These are phyloP conservation scores for Macquaria ambigua DNA, from an alignment of 2,113 vertebrate species.

Conservation along the genomic window DNA sequence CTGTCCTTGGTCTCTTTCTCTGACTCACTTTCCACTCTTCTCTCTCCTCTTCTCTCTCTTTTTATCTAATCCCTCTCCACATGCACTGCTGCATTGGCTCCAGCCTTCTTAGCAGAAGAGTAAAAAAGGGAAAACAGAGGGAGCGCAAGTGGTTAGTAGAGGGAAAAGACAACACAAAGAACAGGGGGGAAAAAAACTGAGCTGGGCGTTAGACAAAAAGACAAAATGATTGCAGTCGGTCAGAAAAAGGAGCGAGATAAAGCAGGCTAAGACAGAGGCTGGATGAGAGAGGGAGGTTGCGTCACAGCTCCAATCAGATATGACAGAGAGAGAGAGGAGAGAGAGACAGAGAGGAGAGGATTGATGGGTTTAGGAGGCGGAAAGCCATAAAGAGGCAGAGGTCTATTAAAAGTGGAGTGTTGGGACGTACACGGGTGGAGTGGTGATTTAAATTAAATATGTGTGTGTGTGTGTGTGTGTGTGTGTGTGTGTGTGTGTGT, in stretches of 20 bases:
- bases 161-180: slow-evolving; percentile 1
- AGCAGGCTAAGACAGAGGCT: slow-evolving; percentile 46
- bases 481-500: slow-evolving; percentile 7
- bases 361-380: slow-evolving; percentile 75
- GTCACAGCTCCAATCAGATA: slow-evolving; percentile 68
- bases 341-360: slow-evolving; percentile 36
- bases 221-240: slow-evolving; percentile 49
- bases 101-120: slow-evolving; percentile 53
- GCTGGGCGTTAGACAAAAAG: slow-evolving; percentile 43
- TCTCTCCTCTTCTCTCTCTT: slow-evolving; percentile 41
- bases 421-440: slow-evolving; percentile 57
- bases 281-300: slow-evolving; percentile 55
- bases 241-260: slow-evolving; percentile 44
- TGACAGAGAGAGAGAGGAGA: slow-evolving; percentile 34
- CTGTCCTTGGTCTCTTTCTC: slow-evolving; percentile 66
- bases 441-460: slow-evolving; percentile 72
- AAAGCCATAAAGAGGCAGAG: slow-evolving; percentile 76
- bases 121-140: slow-evolving; percentile 21
- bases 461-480: slow-evolving; percentile 25
- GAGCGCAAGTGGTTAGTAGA: slow-evolving; percentile 23
- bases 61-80: slow-evolving; percentile 75
- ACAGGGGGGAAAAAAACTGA: neutral
- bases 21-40: slow-evolving; percentile 63
- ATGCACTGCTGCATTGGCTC: slow-evolving; percentile 74
- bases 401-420: slow-evolving; percentile 79